Percentiles rank a stretch among this genome's conserved stretches.
phyloP scores from a whole-genome alignment of 2,888 invertebrate genomes.

The Pyrochroa serraticornis region DNA sequence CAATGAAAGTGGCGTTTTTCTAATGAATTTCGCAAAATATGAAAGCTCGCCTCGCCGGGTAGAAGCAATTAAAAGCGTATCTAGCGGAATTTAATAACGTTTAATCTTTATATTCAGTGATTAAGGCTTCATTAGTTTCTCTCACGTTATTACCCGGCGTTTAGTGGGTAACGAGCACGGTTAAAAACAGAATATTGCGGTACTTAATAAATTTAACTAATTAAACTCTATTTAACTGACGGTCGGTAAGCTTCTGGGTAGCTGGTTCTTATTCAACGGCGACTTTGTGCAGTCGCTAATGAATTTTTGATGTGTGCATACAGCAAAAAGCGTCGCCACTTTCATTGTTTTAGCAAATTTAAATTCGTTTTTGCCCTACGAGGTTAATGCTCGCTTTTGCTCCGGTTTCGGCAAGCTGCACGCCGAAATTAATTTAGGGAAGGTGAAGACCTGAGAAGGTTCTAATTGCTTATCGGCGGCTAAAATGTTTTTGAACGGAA shows the following conservation, averaged over 20 bases:
- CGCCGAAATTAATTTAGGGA: too few relatives aligned
- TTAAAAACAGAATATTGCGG: conserved; percentile 28
- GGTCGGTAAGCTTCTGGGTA: neutral
- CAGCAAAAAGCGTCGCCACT: too few relatives aligned
- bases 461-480: too few relatives aligned
- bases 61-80: conserved; percentile 35
- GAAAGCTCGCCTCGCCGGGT: conserved; percentile 29
- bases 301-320: conserved; percentile 2
- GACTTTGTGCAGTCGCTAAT: neutral
- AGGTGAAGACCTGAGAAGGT: too few relatives aligned
- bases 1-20: neutral
- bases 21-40: conserved; percentile 19
- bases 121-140: conserved; percentile 38
- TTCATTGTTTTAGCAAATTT: too few relatives aligned
- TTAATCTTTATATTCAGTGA: conserved; percentile 37
- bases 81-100: conserved; percentile 37
- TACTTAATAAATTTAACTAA: conserved; percentile 30
- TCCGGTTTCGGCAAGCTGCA: too few relatives aligned
- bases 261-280: neutral
- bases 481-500: too few relatives aligned
- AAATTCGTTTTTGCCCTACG: too few relatives aligned
- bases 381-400: too few relatives aligned
- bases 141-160: conserved; percentile 30
- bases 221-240: conserved; percentile 20
- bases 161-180: conserved; percentile 25